phyloP scores from a whole-genome alignment of 2,888 invertebrate genomes.

The Chalcosyrphus nemorum region DNA sequence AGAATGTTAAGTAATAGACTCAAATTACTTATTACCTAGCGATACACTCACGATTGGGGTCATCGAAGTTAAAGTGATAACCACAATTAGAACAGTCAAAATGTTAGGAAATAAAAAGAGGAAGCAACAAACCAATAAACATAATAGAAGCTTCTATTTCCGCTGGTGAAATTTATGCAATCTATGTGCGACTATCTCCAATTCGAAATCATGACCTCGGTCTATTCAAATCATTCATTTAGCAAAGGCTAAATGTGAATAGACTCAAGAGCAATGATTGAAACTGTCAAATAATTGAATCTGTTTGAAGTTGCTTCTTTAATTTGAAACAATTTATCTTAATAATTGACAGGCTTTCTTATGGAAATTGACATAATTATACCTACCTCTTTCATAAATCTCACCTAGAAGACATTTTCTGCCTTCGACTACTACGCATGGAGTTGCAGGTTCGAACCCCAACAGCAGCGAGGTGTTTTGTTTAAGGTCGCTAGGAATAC shows the following conservation, averaged over 20 bases:
- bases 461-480: too few species aligned
- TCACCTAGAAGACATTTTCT: too few species aligned
- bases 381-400: too few species aligned
- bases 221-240: neutral
- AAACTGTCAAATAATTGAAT: too few species aligned
- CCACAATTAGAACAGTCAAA: constrained; percentile 21
- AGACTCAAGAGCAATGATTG: too few species aligned
- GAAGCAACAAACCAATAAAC: constrained; percentile 12
- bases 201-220: neutral
- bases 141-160: neutral
- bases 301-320: too few species aligned
- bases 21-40: neutral
- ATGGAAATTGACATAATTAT: too few species aligned
- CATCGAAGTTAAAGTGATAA: constrained; percentile 30
- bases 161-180: neutral
- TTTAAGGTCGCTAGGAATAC: too few species aligned
- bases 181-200: neutral
- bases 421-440: too few species aligned
- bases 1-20: neutral
- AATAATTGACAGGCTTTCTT: too few species aligned
- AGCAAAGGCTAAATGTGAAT: neutral
- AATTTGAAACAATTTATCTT: too few species aligned
- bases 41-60: constrained; percentile 33
- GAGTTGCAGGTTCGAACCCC: too few species aligned
- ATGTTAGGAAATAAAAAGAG: constrained; percentile 14